Conservation (phyloP, 2,113 vertebrate species). For the Beaufortia kweichowensis region DNA sequence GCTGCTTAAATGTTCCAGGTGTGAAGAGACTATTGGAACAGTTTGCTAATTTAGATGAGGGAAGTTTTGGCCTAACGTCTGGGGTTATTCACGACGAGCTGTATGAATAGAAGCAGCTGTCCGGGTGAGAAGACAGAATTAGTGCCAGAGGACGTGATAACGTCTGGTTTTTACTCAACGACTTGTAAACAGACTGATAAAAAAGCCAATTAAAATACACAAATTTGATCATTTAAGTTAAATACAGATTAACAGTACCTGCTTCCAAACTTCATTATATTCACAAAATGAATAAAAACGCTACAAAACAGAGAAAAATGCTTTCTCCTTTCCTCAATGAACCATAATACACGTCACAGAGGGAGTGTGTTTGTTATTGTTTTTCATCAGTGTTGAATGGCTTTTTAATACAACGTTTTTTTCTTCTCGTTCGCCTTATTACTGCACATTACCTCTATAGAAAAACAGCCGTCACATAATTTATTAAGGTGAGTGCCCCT, state of each 20-base stretch:
- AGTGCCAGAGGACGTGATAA: background rate
- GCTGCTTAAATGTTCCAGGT: conserved; percentile 13
- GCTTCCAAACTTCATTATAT: background rate
- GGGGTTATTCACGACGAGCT: conserved; percentile 3
- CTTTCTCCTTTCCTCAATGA: background rate
- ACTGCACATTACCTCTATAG: conserved; percentile 2
- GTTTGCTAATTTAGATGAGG: conserved; percentile 19
- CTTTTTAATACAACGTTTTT: conserved; percentile 33
- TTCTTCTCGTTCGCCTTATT: conserved; percentile 14
- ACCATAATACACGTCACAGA: conserved; percentile 20
- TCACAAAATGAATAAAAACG: too few relatives aligned
- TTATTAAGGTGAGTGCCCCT: conserved; percentile 39
- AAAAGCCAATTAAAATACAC: too few relatives aligned
- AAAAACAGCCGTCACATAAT: conserved; percentile 30
- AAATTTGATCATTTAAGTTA: too few relatives aligned
- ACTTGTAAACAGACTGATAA: background rate
- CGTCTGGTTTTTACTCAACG: background rate
- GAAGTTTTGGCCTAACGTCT: conserved; percentile 4
- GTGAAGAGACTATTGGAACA: background rate
- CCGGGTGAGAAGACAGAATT: background rate
- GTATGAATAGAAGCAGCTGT: conserved; percentile 21
- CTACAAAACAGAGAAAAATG: conserved; percentile 10
- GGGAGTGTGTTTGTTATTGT: conserved; percentile 28
- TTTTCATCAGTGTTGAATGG: conserved; percentile 29
- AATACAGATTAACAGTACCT: background rate